Evolutionary conservation across 2,888 invertebrate genomes (phyloP).

Genomic region (Idaea straminata): DNA sequence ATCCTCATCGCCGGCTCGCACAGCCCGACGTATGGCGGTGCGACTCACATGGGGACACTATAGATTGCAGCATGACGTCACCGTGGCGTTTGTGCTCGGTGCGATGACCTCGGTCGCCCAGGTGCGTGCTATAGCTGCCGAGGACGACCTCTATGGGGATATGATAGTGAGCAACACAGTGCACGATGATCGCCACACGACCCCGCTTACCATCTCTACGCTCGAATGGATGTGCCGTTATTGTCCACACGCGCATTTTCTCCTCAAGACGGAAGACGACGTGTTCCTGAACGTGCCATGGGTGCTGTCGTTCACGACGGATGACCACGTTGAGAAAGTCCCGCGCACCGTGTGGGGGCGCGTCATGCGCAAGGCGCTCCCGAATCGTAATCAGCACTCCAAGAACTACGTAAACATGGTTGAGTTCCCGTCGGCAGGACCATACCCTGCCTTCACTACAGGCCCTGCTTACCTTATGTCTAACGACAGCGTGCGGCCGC

Average conservation of each 20-base stretch:
- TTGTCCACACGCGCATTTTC: conserved; percentile 86
- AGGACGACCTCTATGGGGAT: conserved; percentile 88
- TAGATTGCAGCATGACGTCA: conserved; percentile 82
- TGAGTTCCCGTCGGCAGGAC: conserved; percentile 85
- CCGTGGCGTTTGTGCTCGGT: conserved; percentile 85
- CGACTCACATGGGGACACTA: conserved; percentile 91
- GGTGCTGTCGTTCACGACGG: conserved; percentile 83
- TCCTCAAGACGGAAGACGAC: conserved; percentile 93
- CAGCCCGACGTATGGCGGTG: conserved; percentile 85
- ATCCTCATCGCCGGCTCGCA: conserved; percentile 87
- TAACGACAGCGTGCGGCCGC: conserved; percentile 84
- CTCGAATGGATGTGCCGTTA: conserved; percentile 90
- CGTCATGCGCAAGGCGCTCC: conserved; percentile 91
- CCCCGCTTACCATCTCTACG: conserved; percentile 90
- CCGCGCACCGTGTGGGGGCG: conserved; percentile 89
- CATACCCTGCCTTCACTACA: conserved; percentile 94
- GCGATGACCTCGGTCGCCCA: conserved; percentile 57
- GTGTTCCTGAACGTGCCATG: conserved; percentile 92
- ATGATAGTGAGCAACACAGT: conserved; percentile 85
- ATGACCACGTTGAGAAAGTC: conserved; percentile 79
- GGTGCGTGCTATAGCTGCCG: conserved; percentile 77
- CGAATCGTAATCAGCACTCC: conserved; percentile 89
- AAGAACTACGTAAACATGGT: conserved; percentile 92
- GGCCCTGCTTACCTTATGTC: conserved; percentile 95
- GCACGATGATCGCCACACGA: conserved; percentile 91